phyloP scores from a whole-genome alignment of 2,797 vertebrate genomes.

The Acanthurus leucopareius region DNA sequence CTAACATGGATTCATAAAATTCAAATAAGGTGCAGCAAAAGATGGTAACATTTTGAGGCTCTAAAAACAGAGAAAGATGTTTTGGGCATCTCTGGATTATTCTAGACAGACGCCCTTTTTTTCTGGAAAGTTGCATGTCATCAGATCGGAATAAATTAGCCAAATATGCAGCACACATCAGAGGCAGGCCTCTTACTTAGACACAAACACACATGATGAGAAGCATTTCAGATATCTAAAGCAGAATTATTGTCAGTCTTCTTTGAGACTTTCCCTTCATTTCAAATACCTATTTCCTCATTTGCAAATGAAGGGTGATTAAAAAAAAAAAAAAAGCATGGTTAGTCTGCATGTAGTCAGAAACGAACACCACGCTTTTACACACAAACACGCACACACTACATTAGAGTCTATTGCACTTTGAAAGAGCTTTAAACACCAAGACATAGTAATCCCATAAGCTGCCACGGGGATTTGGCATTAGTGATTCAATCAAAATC shows the following conservation, averaged over 20 bases:
- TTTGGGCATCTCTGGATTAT: conserved; percentile 38
- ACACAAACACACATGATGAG: conserved; percentile 7
- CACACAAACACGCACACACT: conserved; percentile 27
- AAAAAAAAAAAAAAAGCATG: not conserved
- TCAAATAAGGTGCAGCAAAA: conserved; percentile 58
- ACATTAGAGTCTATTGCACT: conserved; percentile 64
- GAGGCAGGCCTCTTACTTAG: conserved; percentile 7
- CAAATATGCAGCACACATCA: conserved; percentile 24
- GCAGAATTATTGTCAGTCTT: conserved; percentile 38
- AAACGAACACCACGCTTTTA: conserved; percentile 25
- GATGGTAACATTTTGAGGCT: conserved; percentile 48
- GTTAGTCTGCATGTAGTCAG: conserved; percentile 18
- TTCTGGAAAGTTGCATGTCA: conserved; percentile 45
- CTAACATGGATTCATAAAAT: conserved; percentile 59
- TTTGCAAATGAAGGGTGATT: conserved; percentile 38
- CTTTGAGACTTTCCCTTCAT: conserved; percentile 6
- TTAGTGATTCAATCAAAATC: conserved; percentile 80
- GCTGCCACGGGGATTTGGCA: conserved; percentile 77
- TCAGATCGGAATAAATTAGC: conserved; percentile 39
- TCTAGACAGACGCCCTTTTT: not conserved
- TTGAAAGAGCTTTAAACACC: conserved; percentile 76
- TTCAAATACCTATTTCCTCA: conserved; percentile 34
- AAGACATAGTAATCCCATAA: conserved; percentile 80
- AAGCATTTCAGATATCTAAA: conserved; percentile 24
- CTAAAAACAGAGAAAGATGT: conserved; percentile 36